Conservation (phyloP, 2,113 vertebrate species). For the Rhabdornis inornatus region DNA sequence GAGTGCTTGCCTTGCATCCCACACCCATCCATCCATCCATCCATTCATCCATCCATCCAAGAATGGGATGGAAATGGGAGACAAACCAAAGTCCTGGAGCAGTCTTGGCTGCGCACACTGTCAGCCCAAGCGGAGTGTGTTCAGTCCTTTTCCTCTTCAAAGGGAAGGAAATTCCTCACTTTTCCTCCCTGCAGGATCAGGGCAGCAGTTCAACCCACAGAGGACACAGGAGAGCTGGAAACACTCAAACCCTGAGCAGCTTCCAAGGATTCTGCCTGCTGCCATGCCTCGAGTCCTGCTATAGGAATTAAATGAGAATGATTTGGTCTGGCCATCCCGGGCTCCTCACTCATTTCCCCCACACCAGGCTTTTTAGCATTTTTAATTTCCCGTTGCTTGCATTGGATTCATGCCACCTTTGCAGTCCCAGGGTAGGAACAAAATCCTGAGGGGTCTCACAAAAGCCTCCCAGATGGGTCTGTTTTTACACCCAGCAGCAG, state of each 20-base stretch:
- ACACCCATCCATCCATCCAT: not conserved
- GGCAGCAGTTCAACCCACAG: not conserved
- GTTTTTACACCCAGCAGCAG: not conserved
- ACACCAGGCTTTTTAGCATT: not conserved
- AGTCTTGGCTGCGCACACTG: fast-evolving
- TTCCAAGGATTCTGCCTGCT: not conserved
- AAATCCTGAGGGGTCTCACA: not conserved
- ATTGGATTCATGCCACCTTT: not conserved
- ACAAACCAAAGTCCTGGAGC: not conserved
- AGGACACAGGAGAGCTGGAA: not conserved
- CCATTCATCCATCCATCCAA: not conserved
- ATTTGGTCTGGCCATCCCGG: not conserved
- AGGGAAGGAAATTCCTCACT: not conserved
- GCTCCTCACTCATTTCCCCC: not conserved
- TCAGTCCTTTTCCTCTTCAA: not conserved
- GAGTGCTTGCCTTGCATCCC: not conserved
- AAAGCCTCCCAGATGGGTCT: not conserved
- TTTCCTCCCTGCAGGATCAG: not conserved
- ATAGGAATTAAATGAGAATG: not conserved
- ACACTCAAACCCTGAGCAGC: not conserved
- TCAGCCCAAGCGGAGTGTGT: fast-evolving
- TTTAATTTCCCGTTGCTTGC: not conserved
- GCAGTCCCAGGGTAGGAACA: not conserved
- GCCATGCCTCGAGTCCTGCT: not conserved
- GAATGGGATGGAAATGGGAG: not conserved